Base-by-base conservation (phyloP, 1,140 invertebrate genomes). In the Ylistrum balloti region DNA sequence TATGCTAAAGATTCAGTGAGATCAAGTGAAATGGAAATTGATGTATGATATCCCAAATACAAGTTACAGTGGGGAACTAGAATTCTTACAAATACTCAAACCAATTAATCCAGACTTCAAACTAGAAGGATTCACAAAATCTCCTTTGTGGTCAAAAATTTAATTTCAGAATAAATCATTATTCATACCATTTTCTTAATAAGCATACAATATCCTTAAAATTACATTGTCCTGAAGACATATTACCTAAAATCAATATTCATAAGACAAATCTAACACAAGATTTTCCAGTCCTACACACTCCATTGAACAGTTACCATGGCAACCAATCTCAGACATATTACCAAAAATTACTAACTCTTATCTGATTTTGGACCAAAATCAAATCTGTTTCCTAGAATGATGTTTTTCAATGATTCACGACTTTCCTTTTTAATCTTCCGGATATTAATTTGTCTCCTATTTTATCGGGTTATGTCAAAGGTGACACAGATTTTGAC, bases 361-460 rank as follows among this genome's bases (percentile, higher is more conserved):
- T 74, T 74, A 74, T 74, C 56, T 74, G 56, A 74, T 74, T 74
- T 74, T 11, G 28, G 56, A 28, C 56, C 22, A n/a, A 74, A 74
- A 17, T 74, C 56, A 74, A 74, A 74, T 74, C n/a, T 74, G 9
- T 74, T 74, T 74, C 56, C 56, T 74, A 74, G 28, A 28, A 74
- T 74, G 56, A 74, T n/a, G 22, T 74, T 74, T 48, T 74, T 74
- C 56, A 74, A 74, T 74, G 56, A 74, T 74, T 74, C 56, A 74
- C 3, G 56, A 74, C n/a, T 74, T 74, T 74, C n/a, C n/a, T 48
- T 74, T 74, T 74, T 74, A 74, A 74, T 74, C 56, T 74, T 74
- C 56, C 56, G 56, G 56, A 74, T 74, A 74, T 74, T 74, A 74
- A 74, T 74, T 74, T 74, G 56, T 74, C 56, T 74, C 56, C 56